A percentile compares a stretch with the other conserved stretches of the same genome.
Evolutionary conservation across 1,140 invertebrate genomes (phyloP).

Genomic region (Drosophila funebris): DNA sequence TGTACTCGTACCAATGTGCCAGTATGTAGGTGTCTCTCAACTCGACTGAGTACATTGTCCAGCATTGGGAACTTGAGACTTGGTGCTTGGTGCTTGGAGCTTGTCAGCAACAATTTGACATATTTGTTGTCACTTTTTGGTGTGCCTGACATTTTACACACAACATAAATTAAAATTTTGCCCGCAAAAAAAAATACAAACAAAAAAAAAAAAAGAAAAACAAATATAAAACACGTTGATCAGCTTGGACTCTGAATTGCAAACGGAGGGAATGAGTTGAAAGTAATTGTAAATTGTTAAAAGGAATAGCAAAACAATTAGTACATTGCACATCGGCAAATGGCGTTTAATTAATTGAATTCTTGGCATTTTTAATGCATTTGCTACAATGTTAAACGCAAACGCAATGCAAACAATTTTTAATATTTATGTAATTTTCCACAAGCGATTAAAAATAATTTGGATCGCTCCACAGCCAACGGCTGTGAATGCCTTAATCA

Average conservation of each 20-base stretch:
- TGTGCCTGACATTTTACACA: conserved; percentile 73
- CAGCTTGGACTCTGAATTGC: not conserved
- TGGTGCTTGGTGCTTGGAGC: conserved; percentile 15
- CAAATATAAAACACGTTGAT: conserved; percentile 31
- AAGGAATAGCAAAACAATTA: conserved; percentile 59
- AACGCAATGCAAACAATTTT: conserved; percentile 43
- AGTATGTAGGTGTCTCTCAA: conserved; percentile 31
- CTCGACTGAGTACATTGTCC: conserved; percentile 48
- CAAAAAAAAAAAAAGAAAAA: not conserved
- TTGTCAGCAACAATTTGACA: conserved; percentile 76
- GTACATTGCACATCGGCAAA: conserved; percentile 45
- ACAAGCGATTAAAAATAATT: conserved; percentile 65
- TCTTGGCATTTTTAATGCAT: conserved; percentile 51
- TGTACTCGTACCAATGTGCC: conserved; percentile 29
- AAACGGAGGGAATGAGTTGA: not conserved
- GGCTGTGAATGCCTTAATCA: conserved; percentile 77
- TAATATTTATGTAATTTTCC: conserved; percentile 43
- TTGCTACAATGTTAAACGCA: conserved; percentile 37
- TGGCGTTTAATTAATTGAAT: conserved; percentile 68
- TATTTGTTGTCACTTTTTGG: conserved; percentile 72
- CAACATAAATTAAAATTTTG: conserved; percentile 75
- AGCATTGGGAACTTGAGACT: conserved; percentile 22
- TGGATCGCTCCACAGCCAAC: conserved; percentile 65
- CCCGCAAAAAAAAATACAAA: conserved; percentile 10
- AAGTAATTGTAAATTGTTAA: conserved; percentile 25